A percentile compares a stretch with the other conserved stretches of the same genome.
Conservation (phyloP, 2,797 vertebrate species). For the Pseudomugil tenellus region DNA sequence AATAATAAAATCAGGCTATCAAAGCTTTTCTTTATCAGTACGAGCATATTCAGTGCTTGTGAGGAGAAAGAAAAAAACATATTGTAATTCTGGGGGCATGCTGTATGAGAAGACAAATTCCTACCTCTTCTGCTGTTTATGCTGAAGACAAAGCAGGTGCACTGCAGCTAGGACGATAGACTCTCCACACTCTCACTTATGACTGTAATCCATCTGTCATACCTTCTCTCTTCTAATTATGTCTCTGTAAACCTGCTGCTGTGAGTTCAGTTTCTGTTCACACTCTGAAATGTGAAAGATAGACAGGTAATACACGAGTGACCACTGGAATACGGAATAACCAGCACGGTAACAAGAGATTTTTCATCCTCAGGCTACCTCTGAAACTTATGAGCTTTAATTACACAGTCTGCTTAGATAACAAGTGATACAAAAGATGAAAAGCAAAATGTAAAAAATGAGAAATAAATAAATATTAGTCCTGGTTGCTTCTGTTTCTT, state of each 20-base stretch:
- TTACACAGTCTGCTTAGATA: conserved; percentile 16
- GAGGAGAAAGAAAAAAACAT: conserved; percentile 7
- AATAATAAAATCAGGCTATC: conserved; percentile 67
- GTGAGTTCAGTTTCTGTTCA: conserved; percentile 50
- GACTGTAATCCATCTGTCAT: conserved; percentile 80
- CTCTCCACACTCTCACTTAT: conserved; percentile 72
- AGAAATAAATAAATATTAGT: conserved; percentile 15
- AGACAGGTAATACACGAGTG: conserved; percentile 66
- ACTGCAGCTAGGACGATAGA: conserved; percentile 58
- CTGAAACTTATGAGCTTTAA: conserved; percentile 15
- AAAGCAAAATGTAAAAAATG: conserved; percentile 3
- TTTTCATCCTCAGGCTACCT: conserved; percentile 21
- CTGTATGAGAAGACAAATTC: conserved; percentile 57
- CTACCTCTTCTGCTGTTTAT: conserved; percentile 64
- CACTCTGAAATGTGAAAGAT: conserved; percentile 64
- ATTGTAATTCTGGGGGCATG: conserved; percentile 62
- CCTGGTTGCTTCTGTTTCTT: conserved; percentile 3
- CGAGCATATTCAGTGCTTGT: conserved; percentile 37
- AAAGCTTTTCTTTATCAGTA: conserved; percentile 43
- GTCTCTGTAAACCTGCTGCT: conserved; percentile 65
- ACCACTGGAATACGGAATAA: conserved; percentile 62
- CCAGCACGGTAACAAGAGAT: conserved; percentile 34
- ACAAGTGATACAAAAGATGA: conserved; percentile 18
- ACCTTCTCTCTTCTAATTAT: conserved; percentile 75
- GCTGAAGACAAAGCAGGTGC: conserved; percentile 73